These are phyloP conservation scores for Tichodroma muraria DNA, from an alignment of 2,113 vertebrate genomes.

Conservation along the genomic window DNA sequence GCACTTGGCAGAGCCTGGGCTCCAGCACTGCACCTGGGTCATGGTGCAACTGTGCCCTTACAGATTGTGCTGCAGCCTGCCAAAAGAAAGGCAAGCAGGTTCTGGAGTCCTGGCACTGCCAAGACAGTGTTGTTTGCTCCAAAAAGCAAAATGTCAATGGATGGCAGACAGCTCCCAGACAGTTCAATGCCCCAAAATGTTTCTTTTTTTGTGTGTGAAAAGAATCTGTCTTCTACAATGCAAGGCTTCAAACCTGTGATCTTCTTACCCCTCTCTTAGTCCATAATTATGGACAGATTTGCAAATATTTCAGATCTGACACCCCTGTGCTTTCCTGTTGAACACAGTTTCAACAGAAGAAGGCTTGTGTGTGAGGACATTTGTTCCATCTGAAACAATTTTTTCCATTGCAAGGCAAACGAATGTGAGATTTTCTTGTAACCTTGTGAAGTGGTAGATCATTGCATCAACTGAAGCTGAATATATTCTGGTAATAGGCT, in stretches of 20 bases:
- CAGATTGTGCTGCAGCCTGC: not conserved
- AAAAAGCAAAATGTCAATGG: not conserved
- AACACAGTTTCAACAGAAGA: not conserved
- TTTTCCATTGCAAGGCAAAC: not conserved
- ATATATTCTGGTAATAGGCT: not conserved
- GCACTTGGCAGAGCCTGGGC: not conserved
- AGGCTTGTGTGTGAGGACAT: not conserved
- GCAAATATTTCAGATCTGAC: not conserved
- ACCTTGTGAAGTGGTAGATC: not conserved
- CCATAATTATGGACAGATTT: not conserved
- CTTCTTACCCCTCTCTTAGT: not conserved
- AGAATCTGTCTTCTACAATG: not conserved
- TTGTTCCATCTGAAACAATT: not conserved
- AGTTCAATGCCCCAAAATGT: not conserved
- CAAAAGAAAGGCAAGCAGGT: not conserved
- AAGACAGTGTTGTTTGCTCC: not conserved
- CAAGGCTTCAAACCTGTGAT: not conserved
- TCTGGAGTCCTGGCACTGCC: not conserved
- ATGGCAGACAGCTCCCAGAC: not conserved
- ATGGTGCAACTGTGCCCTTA: not conserved
- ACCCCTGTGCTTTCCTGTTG: not conserved
- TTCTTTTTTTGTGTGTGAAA: not conserved
- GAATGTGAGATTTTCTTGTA: not conserved
- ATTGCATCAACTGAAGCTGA: not conserved
- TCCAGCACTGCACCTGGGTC: fast-evolving